phyloP scores from a whole-genome alignment of 2,888 invertebrate species.

The Pristionchus arcanus region DNA sequence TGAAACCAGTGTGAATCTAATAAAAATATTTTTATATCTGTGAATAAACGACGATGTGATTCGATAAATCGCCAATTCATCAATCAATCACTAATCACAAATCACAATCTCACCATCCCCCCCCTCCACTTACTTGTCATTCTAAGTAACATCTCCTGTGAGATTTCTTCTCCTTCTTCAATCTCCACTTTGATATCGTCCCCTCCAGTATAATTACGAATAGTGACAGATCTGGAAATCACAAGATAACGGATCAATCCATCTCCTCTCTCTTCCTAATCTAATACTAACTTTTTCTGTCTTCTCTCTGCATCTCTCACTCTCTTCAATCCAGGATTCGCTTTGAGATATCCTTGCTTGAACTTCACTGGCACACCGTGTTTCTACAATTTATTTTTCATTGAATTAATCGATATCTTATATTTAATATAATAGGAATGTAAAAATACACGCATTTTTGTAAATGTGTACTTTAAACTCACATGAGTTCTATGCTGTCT shows the following conservation, averaged over 20 bases:
- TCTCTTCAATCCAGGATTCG: constrained; percentile 50
- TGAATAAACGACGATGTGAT: too few relatives aligned
- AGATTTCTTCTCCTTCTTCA: constrained; percentile 33
- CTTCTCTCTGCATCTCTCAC: constrained; percentile 32
- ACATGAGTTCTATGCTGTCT: constrained; percentile 52
- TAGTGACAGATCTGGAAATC: background rate
- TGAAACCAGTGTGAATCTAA: too few relatives aligned
- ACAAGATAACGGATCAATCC: background rate
- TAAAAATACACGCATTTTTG: background rate
- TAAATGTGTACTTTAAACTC: background rate
- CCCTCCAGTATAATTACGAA: background rate
- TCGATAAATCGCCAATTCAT: too few relatives aligned
- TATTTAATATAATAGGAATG: background rate
- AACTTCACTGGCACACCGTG: constrained; percentile 53
- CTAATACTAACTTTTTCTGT: background rate
- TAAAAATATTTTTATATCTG: too few relatives aligned
- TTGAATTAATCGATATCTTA: background rate
- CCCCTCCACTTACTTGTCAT: background rate
- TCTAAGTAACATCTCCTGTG: constrained; percentile 12
- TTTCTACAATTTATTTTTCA: background rate
- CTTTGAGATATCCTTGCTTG: constrained; percentile 54
- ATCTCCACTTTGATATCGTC: constrained; percentile 44
- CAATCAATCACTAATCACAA: too few relatives aligned
- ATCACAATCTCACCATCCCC: too few relatives aligned
- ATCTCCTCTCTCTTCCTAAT: too few relatives aligned